Base-by-base conservation (phyloP, 2,113 vertebrate species). In the Kryptolebias marmoratus region DNA sequence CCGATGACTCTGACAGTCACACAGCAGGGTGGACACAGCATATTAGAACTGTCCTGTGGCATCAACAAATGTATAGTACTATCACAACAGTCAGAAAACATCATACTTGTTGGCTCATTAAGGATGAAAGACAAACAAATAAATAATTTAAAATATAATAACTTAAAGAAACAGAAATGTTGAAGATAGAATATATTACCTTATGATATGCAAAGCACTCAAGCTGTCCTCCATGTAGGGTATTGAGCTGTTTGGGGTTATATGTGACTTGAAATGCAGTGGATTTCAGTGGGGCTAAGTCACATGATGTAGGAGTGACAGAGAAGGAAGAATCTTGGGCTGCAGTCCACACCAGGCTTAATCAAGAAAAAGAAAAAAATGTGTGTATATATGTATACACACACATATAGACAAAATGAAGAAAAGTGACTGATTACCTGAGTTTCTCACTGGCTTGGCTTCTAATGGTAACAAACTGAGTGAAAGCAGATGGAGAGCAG, bases 171-270 rank as follows among this genome's bases (percentile, higher is more conserved):
- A 13, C 3, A 3, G 2, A 27, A 2, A 4, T 27, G 39, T 45
- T 27, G 8, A 4, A 18, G 11, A 1, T 14, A 36, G 22, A 22
- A 22, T 22, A 27, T 32, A 7, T 27, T 82, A 97, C 96, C 95
- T 96, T 96, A 64, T 95, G 94, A 45, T 91, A 75, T n/a, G 95
- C 94, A 18, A 97, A 97, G 68, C 94, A 97, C 86, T 99, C 97
- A 0, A 99, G 93, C 67, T 98, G 95, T 0, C 78, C 93, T 2
- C 88, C 89, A 0, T 95, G 95, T 52, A 97, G 85, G 53, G 72
- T 77, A 76, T 96, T 95, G 59, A 87, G 81, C 75, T 93, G 83
- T 47, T 89, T 80, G 0, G 97, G 95, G 8, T 79, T 77, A 87
- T 97, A 99, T 62, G 86, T 82, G 71, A 99, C 93, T 54, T 80